Base-by-base conservation (phyloP, 1,140 invertebrate species). In the Leucophenga varia region DNA sequence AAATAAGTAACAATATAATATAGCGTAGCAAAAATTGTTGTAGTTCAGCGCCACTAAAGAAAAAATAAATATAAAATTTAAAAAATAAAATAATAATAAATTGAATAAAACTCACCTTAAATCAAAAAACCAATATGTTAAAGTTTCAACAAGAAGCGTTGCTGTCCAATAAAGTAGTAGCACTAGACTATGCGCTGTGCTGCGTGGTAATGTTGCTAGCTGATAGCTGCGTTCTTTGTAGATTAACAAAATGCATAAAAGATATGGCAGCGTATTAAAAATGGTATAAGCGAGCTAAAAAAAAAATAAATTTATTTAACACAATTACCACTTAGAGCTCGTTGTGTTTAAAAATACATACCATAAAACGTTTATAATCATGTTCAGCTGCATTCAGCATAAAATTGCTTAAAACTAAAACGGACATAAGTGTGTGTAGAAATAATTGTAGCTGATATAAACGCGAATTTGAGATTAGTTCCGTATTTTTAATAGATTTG, bases 111-210 rank as follows among this genome's bases (percentile, higher is more conserved):
- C 10, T 36, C 16, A 22, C 8, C 25, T 3, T 14, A 13, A 18
- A 19, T 35, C 4, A 18, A 32, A 12, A 25, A 34, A 30, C 35
- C 50, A 57, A 81, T 84, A 89, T 2, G 86, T 82, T 35, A 95
- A 74, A 76, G 93, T 94, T 75, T 95, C 89, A 37, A 81, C 77
- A 9, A 89, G 81, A 73, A 95, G 93, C 22, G 86, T 82, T 32
- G 92, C 64, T 1, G 90, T 88, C 92, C 93, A 95, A 73, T 94
- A 95, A n/a, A 91, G 76, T 1, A 96, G 78, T 1, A 96, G 75
- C 3, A 93, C 84, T 18, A 95, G 78, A 0, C 93, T 91, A 81
- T 97, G 93, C 2, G 93, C 91, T 59, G 82, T 77, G 0, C 90
- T 85, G 16, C n/a, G n/a, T n/a, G 90, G 91, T 14, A 89, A 82